phyloP scores from a whole-genome alignment of 2,888 invertebrate species.

The Polietes domitor region DNA sequence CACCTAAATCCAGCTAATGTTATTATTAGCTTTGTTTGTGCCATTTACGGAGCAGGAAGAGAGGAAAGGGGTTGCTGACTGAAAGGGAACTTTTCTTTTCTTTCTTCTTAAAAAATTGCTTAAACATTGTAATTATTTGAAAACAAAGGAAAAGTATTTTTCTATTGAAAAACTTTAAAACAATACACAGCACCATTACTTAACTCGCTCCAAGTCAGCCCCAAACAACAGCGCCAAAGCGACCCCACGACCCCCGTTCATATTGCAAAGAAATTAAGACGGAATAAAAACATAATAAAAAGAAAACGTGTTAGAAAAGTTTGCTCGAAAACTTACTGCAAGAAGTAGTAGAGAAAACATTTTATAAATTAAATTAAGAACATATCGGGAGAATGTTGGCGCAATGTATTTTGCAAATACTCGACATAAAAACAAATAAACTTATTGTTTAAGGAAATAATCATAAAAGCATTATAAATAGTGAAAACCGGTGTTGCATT shows the following conservation, averaged over 20 bases:
- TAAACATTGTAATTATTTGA: slow-evolving; percentile 56
- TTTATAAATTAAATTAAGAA: slow-evolving; percentile 36
- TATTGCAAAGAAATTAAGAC: slow-evolving; percentile 30
- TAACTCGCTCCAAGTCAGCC: not conserved
- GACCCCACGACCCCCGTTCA: not conserved
- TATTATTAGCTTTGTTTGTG: slow-evolving; percentile 37
- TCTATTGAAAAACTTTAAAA: slow-evolving; percentile 54
- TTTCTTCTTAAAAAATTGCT: slow-evolving; percentile 32
- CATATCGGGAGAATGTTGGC: not conserved
- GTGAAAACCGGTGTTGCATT: too few species aligned
- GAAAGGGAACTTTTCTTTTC: slow-evolving; percentile 33
- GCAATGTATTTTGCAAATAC: not conserved
- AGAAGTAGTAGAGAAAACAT: too few species aligned
- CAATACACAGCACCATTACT: slow-evolving; percentile 39
- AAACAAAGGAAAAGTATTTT: slow-evolving; percentile 50
- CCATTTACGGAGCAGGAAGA: slow-evolving; percentile 24
- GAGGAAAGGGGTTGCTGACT: not conserved
- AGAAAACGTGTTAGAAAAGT: slow-evolving; percentile 47
- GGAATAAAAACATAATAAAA: slow-evolving; percentile 36
- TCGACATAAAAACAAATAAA: too few species aligned
- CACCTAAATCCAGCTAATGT: not conserved
- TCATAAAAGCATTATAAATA: slow-evolving; percentile 27
- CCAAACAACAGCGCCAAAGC: not conserved
- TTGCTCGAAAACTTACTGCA: not conserved
- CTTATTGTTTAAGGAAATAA: slow-evolving; percentile 5